Evolutionary conservation across 2,113 vertebrate species (phyloP), one percentile per base, ranked within the genome.

Genomic region (Gnathonemus longibarbis): DNA sequence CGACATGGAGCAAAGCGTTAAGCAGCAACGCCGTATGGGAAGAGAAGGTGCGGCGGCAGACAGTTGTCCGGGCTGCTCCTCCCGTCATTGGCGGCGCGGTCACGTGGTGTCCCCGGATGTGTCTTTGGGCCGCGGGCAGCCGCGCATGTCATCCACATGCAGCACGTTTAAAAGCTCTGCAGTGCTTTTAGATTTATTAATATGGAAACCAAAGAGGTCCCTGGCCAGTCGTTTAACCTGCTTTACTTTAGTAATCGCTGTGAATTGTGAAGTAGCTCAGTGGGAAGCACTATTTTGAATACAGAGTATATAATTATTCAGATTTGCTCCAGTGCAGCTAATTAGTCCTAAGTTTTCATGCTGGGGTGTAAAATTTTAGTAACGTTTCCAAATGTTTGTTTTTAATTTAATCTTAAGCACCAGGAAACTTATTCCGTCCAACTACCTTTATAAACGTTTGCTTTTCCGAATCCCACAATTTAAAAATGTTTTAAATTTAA

Each of bases 1-100:
- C 95, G 94, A 91, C 95, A 94, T 96, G 95, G 96, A 96, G 93
- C 94, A 96, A 96, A 95, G 95, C 95, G 88, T 92, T 96, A 91
- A 95, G 90, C 92, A 92, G 95, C 91, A 94, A 88, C 48, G 95
- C 96, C 45, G 93, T 95, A n/a, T 96, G 96, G 96, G 95, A 95
- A 17, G 96, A 96, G 89, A 96, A 96, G 95, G 96, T 96, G 35
- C 52, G n/a, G 62, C n/a, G 27, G n/a, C 62, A 70, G 62, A 31
- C 62, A 27, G 62, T 31, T 48, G 83, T 45, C 39, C 8, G 19
- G 83, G 83, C 19, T 39, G 8, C 83, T 45, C n/a, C 53, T 84
- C 39, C 35, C 39, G 42, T 42, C 24, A n/a, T 86, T 27, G 45
- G n/a, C 45, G 50, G 87, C 31, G 27, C 52, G 87, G 35, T 88